A percentile compares a stretch with the other conserved stretches of the same genome.
These are phyloP conservation scores for Ectemnius cavifrons DNA, from an alignment of 2,888 invertebrate genomes.

Conservation along the genomic window DNA sequence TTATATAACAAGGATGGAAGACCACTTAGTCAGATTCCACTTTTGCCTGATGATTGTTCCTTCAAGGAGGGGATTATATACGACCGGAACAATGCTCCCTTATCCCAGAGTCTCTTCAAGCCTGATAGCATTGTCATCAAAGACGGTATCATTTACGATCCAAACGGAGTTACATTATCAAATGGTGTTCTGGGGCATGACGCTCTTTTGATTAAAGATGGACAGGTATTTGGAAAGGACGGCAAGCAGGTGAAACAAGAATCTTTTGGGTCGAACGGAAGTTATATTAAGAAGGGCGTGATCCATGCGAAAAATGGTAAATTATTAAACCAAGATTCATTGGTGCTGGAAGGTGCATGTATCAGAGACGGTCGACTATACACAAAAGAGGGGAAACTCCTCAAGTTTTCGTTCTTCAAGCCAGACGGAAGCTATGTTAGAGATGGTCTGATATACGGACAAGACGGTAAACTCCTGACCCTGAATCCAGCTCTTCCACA, in stretches of 20 bases:
- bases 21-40: constrained; percentile 70
- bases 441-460: constrained; percentile 72
- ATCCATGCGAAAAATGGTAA: constrained; percentile 70
- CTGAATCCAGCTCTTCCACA: constrained; percentile 68
- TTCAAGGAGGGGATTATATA: constrained; percentile 70
- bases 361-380: constrained; percentile 72
- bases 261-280: constrained; percentile 70
- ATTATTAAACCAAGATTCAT: constrained; percentile 70
- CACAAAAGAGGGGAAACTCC: constrained; percentile 70
- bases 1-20: constrained; percentile 69
- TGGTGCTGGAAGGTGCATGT: constrained; percentile 70
- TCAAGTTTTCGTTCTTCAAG: constrained; percentile 71
- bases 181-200: constrained; percentile 69
- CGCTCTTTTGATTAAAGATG: constrained; percentile 68
- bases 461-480: constrained; percentile 69
- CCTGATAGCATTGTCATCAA: constrained; percentile 67
- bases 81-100: constrained; percentile 61
- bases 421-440: constrained; percentile 74
- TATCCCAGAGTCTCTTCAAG: constrained; percentile 73
- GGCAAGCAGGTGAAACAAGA: constrained; percentile 72
- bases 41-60: constrained; percentile 69
- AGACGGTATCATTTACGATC: constrained; percentile 68
- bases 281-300: constrained; percentile 68
- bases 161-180: constrained; percentile 61
- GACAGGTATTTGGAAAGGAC: constrained; percentile 67